phyloP scores from a whole-genome alignment of 2,113 vertebrate genomes.

The Procavia capensis region DNA sequence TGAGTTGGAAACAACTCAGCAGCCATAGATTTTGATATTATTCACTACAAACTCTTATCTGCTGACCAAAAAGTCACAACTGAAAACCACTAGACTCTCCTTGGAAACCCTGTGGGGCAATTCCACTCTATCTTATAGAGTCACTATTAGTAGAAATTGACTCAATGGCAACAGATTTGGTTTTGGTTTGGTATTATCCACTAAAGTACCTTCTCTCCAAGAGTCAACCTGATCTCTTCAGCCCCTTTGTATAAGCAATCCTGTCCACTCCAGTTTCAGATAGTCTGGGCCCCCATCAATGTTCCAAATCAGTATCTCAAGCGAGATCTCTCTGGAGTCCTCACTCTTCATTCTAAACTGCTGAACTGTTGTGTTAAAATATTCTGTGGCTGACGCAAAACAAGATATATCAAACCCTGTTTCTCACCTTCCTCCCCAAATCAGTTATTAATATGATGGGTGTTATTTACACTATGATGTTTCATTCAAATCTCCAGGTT shows the following conservation, averaged over 20 bases:
- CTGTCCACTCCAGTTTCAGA: neutral
- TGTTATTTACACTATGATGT: neutral
- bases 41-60: no score
- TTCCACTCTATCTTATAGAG: no score
- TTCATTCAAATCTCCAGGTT: neutral
- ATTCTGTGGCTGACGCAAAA: neutral
- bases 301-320: neutral
- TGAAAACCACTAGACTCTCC: no score
- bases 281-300: neutral
- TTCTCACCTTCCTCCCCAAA: neutral
- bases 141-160: no score
- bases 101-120: no score
- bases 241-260: neutral
- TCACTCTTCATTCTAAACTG: neutral
- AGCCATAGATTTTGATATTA: no score
- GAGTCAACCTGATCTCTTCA: neutral
- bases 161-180: no score
- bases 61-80: no score
- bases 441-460: neutral
- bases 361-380: neutral
- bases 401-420: neutral
- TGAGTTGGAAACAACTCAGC: no score
- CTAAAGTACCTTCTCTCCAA: neutral
- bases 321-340: neutral
- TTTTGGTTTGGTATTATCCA: neutral